Evolutionary conservation across 2,888 invertebrate species (phyloP).

Genomic region (Hyalella azteca): DNA sequence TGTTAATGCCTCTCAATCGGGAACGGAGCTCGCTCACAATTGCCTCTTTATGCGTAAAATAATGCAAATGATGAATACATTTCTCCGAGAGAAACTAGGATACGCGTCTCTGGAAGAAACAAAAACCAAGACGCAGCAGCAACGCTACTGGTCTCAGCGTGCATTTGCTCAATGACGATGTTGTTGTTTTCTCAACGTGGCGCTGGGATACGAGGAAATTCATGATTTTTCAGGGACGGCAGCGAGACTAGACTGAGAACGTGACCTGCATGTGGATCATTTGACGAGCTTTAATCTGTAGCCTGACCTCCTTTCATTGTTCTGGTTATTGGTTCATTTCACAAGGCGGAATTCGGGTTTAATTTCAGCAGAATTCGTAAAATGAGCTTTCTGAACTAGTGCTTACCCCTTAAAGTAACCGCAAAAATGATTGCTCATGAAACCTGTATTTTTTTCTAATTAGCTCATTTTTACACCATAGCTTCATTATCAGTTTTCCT

Average conservation of each 20-base stretch:
- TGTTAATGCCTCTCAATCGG: slow-evolving; percentile 17
- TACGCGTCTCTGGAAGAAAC: too few relatives aligned
- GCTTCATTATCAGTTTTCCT: too few relatives aligned
- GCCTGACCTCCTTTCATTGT: neutral
- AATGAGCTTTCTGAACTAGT: too few relatives aligned
- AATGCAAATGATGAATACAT: too few relatives aligned
- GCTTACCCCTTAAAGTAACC: too few relatives aligned
- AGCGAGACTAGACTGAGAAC: neutral
- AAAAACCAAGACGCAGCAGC: too few relatives aligned
- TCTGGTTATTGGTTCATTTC: neutral
- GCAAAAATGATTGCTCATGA: too few relatives aligned
- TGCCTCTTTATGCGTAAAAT: neutral
- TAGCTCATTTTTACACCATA: too few relatives aligned
- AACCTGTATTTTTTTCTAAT: too few relatives aligned
- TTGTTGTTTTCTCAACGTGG: slow-evolving; percentile 4
- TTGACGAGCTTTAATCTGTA: slow-evolving; percentile 7
- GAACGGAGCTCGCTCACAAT: neutral
- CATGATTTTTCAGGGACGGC: neutral
- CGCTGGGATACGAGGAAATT: neutral
- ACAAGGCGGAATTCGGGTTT: neutral
- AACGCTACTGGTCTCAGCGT: too few relatives aligned
- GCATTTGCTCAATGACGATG: neutral
- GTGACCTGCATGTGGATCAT: neutral
- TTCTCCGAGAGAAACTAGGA: too few relatives aligned
- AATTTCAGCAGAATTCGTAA: neutral